These are phyloP conservation scores for Ibidorhyncha struthersii DNA, from an alignment of 2,113 vertebrate genomes.

Conservation along the genomic window DNA sequence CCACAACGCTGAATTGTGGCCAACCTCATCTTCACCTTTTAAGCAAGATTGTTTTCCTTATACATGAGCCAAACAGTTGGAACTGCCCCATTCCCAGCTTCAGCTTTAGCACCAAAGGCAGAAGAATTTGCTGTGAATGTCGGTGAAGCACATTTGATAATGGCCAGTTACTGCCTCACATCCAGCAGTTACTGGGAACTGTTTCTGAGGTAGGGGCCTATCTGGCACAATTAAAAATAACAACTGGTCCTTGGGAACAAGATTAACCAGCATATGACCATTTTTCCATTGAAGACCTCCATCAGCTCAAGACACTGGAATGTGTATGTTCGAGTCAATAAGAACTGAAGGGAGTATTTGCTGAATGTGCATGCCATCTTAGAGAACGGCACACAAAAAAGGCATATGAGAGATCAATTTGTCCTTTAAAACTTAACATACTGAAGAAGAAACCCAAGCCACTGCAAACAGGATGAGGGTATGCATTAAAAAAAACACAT, in stretches of 20 bases:
- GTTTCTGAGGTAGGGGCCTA: background rate
- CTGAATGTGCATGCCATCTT: background rate
- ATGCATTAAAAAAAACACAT: background rate
- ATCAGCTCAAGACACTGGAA: background rate
- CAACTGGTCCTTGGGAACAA: background rate
- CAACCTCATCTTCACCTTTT: background rate
- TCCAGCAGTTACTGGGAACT: background rate
- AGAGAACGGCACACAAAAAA: background rate
- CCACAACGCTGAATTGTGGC: background rate
- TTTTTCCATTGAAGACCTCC: background rate
- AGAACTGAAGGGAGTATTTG: background rate
- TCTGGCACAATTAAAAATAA: background rate
- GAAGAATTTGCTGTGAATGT: background rate
- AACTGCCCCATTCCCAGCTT: background rate
- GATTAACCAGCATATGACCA: background rate
- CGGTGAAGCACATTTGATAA: background rate
- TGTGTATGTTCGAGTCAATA: background rate
- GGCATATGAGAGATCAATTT: background rate
- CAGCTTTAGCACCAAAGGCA: background rate
- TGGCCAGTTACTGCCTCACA: background rate
- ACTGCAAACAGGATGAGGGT: background rate
- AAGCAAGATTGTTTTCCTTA: background rate
- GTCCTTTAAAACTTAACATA: background rate
- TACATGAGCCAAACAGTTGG: background rate
- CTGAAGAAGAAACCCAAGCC: slow-evolving; percentile 1